Base-by-base conservation (phyloP, 2,797 vertebrate species). In the Anguilla anguilla region DNA sequence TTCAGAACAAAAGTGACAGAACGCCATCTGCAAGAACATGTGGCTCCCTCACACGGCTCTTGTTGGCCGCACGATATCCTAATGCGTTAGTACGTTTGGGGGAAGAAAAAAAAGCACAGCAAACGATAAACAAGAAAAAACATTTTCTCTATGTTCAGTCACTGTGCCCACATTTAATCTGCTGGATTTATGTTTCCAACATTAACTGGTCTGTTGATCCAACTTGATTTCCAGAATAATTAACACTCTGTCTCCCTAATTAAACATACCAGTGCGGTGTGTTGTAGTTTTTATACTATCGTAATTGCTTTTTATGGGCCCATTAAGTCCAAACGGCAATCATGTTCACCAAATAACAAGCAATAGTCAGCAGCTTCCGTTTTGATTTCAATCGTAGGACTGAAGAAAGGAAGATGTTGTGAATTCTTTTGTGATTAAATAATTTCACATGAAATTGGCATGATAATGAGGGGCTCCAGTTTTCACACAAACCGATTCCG, bases 221-320 rank as follows among this genome's bases (percentile, higher is more conserved):
- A 31, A 31, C 55, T 57, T 31, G 49, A 84, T 57, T 84, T 84
- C 82, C 28, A 35, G 28, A 84, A 17, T n/a, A 84, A 55, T 55
- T 49, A 31, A 84, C 49, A n/a, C 79, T 51, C n/a, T 17, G 51
- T 31, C n/a, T 55, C 82, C 53, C n/a, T 84, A 84, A 84, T 84
- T 55, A 55, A 49, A 82, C 43, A 82, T 51, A 82, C 22, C 77
- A 81, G 43, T 11, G 79, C 9, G 19, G 22, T 84, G 19, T 31
- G 28, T 35, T 53, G 82, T 31, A 4, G 6, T 57, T 57, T 43
- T 39, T 31, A 57, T 55, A 17, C n/a, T 2, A 6, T 84, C n/a
- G 31, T 84, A 55, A 55, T 84, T 31, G n/a, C 82, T 57, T 84
- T 84, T 19, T 31, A 84, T 31, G 25, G 82, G 82, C 10, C 57